phyloP scores from a whole-genome alignment of 2,888 invertebrate genomes.

The Tenthredo amoena region DNA sequence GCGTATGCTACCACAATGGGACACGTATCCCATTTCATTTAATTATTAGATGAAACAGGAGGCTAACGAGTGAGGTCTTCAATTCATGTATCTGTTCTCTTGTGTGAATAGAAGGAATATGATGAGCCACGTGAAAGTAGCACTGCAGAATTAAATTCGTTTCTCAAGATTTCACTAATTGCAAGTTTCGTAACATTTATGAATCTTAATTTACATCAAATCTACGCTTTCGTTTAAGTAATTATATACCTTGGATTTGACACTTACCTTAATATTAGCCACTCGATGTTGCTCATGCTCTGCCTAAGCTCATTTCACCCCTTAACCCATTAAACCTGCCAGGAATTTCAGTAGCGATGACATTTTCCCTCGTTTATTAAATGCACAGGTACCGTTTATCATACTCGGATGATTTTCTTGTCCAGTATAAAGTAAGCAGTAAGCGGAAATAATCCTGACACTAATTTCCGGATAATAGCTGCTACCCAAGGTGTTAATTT shows the following conservation, averaged over 20 bases:
- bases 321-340: neutral
- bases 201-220: neutral
- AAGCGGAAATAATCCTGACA: neutral
- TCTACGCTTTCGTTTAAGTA: neutral
- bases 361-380: neutral
- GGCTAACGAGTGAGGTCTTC: neutral
- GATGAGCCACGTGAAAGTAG: neutral
- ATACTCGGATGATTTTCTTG: neutral
- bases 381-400: neutral
- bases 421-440: neutral
- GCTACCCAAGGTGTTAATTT: neutral
- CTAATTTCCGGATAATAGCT: neutral
- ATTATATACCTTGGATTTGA: slow-evolving; percentile 7
- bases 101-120: neutral
- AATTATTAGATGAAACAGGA: neutral
- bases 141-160: neutral
- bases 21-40: neutral
- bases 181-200: neutral
- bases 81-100: neutral
- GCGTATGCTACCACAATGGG: neutral
- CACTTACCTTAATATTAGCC: slow-evolving; percentile 5
- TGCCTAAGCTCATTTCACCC: neutral
- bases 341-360: neutral
- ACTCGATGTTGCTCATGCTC: neutral
- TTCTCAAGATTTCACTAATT: neutral